Conservation (phyloP, 2,888 invertebrate genomes). For the Stenchaetothrips biformis region DNA sequence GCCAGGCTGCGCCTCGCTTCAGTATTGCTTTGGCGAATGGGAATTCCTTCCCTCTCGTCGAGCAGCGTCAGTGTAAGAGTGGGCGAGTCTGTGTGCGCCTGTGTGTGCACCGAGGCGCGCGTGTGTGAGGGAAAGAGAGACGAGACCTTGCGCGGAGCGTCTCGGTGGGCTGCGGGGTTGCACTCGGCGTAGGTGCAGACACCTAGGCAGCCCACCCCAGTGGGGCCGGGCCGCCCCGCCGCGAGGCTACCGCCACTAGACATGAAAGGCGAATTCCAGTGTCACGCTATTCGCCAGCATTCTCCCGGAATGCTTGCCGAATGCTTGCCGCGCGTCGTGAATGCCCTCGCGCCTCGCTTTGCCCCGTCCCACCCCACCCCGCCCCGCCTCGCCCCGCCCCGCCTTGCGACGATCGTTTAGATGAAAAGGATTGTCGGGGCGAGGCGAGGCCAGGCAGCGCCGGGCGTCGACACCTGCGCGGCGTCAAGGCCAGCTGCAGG, state of each 20-base stretch:
- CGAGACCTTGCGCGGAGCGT: background rate
- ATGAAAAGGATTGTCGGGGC: no score
- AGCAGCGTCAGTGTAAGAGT: background rate
- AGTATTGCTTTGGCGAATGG: background rate
- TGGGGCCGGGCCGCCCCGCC: background rate
- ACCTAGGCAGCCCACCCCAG: no score
- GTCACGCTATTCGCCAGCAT: background rate
- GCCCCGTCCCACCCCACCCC: background rate
- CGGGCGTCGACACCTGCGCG: no score
- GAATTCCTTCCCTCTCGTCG: background rate
- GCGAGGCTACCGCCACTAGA: background rate
- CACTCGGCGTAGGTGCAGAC: background rate
- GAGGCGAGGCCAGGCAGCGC: no score
- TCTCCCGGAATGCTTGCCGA: background rate
- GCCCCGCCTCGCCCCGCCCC: background rate
- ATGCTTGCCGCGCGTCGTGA: background rate
- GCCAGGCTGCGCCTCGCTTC: background rate
- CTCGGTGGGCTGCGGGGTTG: background rate
- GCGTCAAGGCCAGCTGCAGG: no score
- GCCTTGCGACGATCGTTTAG: background rate
- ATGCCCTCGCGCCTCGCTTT: background rate
- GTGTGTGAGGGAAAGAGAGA: background rate
- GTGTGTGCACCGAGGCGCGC: background rate
- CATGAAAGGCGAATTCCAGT: conserved; percentile 13
- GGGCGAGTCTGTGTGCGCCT: background rate